Base-by-base conservation (phyloP, 2,113 vertebrate species). In the Natator depressus region DNA sequence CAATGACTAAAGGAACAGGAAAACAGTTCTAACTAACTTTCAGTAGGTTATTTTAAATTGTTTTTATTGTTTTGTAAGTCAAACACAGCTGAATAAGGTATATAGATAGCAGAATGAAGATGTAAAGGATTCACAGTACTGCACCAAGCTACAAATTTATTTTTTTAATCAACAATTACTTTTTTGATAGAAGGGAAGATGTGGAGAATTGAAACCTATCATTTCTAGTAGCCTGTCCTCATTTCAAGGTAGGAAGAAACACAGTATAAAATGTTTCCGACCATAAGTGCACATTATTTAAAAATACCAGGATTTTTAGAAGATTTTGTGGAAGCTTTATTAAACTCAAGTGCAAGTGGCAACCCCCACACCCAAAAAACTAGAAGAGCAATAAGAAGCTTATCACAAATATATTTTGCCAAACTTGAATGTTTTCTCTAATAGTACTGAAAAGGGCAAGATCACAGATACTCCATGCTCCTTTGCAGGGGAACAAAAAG, bases 181-280 rank as follows among this genome's bases (percentile, higher is more conserved):
- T 46, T 11, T 88, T 86, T 50, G 11, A 86, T 19, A 42, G 42
- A 42, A 42, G 42, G 42, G 42, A 42, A 42, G 42, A 42, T 42
- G 42, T 42, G 42, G 42, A 42, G 42, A 42, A 42, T 42, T 42
- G 42, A 42, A 42, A 42, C 42, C 42, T 42, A 42, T 42, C 20
- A 80, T 62, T 94, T 94, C 69, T 69, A 87, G 59, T 51, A 94
- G 93, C 8, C 91, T 89, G 90, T 84, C 29, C 42, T 91, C 91
- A 85, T 9, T 89, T 91, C 46, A 88, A 84, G 87, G 49, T 20
- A 91, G 53, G 7, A 84, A 96, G 88, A 46, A 47, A 85, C 53
- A 54, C 65, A 85, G 35, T 38, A 91, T 1, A 2, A 69, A 93
- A 55, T 27, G 85, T 1, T 9, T 89, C 59, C 8, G 5, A 89